phyloP scores from a whole-genome alignment of 2,113 vertebrate genomes.

The Origma solitaria region DNA sequence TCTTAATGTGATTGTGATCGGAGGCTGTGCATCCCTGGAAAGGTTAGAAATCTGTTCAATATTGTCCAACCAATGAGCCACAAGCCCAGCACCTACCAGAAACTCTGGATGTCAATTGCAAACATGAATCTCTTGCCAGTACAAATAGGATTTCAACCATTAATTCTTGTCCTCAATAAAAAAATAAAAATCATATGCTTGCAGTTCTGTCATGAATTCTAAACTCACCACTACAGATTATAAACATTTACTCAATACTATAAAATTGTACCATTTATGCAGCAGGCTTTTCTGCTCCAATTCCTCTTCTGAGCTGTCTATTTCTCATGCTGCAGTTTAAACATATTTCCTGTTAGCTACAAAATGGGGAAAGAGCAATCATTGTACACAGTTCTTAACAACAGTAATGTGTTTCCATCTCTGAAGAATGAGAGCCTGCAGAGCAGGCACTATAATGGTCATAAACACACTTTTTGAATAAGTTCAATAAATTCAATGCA shows the following conservation, averaged over 20 bases:
- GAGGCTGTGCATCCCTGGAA: not conserved
- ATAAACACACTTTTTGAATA: not conserved
- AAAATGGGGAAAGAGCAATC: conserved; percentile 13
- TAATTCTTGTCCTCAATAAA: not conserved
- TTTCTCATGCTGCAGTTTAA: not conserved
- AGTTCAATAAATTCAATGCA: not conserved
- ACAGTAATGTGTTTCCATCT: not conserved
- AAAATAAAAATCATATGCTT: not conserved
- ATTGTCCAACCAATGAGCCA: not conserved
- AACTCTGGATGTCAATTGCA: not conserved
- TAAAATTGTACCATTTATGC: not conserved
- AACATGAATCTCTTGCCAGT: not conserved
- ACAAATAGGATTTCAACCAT: not conserved
- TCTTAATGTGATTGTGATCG: not conserved
- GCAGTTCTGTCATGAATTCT: not conserved
- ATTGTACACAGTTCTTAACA: not conserved
- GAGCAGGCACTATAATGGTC: not conserved
- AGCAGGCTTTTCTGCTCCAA: not conserved
- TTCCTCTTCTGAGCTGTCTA: not conserved
- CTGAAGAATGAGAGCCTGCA: not conserved
- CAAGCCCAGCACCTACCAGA: not conserved
- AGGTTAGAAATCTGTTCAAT: not conserved
- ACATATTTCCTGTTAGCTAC: not conserved
- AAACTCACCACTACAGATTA: not conserved
- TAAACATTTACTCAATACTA: not conserved